phyloP scores from a whole-genome alignment of 2,888 invertebrate species.

The Dimorphilus gyrociliatus region DNA sequence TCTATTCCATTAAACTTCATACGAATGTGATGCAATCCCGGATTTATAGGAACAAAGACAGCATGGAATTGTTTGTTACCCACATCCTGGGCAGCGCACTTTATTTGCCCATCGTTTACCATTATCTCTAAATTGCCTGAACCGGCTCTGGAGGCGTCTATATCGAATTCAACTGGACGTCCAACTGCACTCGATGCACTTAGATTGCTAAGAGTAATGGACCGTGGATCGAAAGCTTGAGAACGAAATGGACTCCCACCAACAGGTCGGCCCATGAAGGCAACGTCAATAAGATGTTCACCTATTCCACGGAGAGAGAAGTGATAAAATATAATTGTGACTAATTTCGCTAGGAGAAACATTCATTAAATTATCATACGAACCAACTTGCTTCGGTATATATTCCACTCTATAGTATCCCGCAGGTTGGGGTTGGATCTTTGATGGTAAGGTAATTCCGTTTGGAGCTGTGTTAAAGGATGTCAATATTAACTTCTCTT shows the following conservation, averaged over 20 bases:
- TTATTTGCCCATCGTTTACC: constrained; percentile 89
- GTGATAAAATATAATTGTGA: no score
- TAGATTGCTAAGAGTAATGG: constrained; percentile 67
- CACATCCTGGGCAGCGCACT: constrained; percentile 39
- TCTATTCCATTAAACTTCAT: constrained; percentile 87
- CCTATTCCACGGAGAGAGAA: no score
- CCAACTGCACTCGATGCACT: constrained; percentile 53
- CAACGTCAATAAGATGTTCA: constrained; percentile 43
- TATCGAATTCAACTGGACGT: constrained; percentile 84
- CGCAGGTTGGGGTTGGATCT: no score
- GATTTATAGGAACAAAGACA: constrained; percentile 83
- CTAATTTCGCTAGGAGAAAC: no score
- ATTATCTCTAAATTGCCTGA: constrained; percentile 96
- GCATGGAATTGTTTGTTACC: constrained; percentile 91
- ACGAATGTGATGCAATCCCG: constrained; percentile 77
- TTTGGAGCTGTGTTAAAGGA: no score
- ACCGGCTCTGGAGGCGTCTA: constrained; percentile 94
- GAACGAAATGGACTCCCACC: constrained; percentile 41
- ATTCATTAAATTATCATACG: no score
- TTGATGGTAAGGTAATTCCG: no score
- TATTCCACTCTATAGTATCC: no score
- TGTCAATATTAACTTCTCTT: no score
- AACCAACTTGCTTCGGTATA: no score
- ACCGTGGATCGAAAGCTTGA: constrained; percentile 51
- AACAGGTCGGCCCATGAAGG: constrained; percentile 34